Base-by-base conservation (phyloP, 2,797 vertebrate species). In the Molossus molossus region DNA sequence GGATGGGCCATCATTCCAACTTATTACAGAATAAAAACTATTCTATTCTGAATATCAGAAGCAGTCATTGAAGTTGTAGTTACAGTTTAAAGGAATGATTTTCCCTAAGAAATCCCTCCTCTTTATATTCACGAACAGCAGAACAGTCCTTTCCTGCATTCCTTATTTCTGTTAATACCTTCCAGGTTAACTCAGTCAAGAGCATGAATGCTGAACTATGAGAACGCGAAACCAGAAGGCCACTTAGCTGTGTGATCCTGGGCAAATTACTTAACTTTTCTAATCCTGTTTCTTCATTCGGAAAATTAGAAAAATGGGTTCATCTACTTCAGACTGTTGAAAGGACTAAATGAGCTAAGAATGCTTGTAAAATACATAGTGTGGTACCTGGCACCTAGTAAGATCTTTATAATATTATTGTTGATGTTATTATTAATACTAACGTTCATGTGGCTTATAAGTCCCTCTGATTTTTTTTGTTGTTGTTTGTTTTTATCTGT, bases 31-130 rank as follows among this genome's bases (percentile, higher is more conserved):
- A 87, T 29, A 62, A 69, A 95, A 94, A 80, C 9, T 20, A n/a
- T 82, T 94, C n/a, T 79, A 94, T 58, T 48, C 37, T 84, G 23
- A 91, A 97, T 93, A 85, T 62, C 65, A 73, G 40, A 94, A 93
- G 29, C 64, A 67, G 21, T 25, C 62, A 89, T 9, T 53, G 48
- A 87, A 57, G 21, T 91, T 92, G 89, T 94, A 94, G 70, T 90
- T 90, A 90, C 3, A 90, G 33, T 87, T 75, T 5, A 87, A 90
- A 82, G 83, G 5, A 81, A 70, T 80, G 7, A 72, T 48, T 85
- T 90, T n/a, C 40, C 60, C 40, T 69, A 73, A 83, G 65, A 77
- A 81, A 69, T 40, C 6, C 7, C 10, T 53, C 25, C 13, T 92
- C 29, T 92, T 12, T 67, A 40, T 87, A 88, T 85, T 72, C 62